Conservation (phyloP, 2,113 vertebrate genomes). For the Pristiophorus japonicus region DNA sequence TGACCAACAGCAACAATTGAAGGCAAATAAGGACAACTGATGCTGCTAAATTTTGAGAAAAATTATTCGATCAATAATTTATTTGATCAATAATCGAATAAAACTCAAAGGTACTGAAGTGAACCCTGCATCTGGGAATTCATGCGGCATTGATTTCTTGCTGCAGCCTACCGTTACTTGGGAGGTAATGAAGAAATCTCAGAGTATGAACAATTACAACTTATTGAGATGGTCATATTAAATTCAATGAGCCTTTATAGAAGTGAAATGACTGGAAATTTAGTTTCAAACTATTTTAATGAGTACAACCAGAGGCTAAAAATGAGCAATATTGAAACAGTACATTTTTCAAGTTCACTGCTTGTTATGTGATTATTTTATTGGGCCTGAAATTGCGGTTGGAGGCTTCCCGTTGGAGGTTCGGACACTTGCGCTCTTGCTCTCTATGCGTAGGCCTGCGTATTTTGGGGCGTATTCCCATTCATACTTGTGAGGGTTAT, state of each 20-base stretch:
- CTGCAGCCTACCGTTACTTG: not conserved
- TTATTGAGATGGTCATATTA: not conserved
- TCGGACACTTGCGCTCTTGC: too few relatives aligned
- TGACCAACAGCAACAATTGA: not conserved
- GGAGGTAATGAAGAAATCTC: not conserved
- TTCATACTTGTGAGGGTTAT: too few relatives aligned
- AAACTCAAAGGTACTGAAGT: not conserved
- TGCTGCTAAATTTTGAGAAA: not conserved
- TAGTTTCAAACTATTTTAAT: not conserved
- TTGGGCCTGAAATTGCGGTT: too few relatives aligned
- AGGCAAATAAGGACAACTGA: not conserved
- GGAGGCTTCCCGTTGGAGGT: too few relatives aligned
- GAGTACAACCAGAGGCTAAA: not conserved
- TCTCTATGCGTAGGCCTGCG: too few relatives aligned
- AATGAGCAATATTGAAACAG: not conserved
- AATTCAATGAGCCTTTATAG: constrained; percentile 1
- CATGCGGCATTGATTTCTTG: not conserved
- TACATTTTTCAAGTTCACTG: not conserved
- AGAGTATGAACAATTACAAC: not conserved
- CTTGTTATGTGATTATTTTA: not conserved
- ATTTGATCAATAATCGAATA: not conserved
- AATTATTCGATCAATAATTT: too few relatives aligned
- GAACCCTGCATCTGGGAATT: not conserved
- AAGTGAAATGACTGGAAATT: constrained; percentile 7
- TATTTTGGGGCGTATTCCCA: too few relatives aligned